A percentile compares a stretch with the other conserved stretches of the same genome.
Evolutionary conservation across 2,113 vertebrate genomes (phyloP).

Genomic region (Pteropus alecto): DNA sequence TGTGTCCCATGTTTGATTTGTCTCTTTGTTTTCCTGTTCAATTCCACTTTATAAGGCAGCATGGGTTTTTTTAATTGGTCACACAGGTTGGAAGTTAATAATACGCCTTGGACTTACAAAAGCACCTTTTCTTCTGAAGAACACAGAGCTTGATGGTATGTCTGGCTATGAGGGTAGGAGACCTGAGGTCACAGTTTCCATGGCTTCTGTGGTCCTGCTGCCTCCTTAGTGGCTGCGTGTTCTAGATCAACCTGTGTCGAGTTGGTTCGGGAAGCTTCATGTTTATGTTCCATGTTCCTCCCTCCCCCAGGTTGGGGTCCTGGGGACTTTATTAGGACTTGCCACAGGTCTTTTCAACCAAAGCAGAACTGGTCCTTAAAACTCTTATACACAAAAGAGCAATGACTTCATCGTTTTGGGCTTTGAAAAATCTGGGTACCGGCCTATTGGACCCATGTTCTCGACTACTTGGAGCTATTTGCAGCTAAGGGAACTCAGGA

Average conservation of each 20-base stretch:
- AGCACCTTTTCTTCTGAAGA: slow-evolving; percentile 11
- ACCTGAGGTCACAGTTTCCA: not conserved
- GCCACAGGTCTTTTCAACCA: not conserved
- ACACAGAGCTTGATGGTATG: too few relatives aligned
- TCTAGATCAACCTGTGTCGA: not conserved
- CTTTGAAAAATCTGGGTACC: not conserved
- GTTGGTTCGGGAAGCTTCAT: not conserved
- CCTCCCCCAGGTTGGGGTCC: not conserved
- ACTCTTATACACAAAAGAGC: not conserved
- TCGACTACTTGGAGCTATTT: not conserved
- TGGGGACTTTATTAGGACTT: not conserved
- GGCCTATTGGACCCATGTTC: not conserved
- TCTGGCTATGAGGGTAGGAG: not conserved
- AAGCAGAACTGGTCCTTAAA: not conserved
- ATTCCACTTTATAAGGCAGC: not conserved
- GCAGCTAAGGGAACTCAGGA: not conserved
- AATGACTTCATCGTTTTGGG: not conserved
- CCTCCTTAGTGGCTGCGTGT: not conserved
- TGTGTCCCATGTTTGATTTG: not conserved
- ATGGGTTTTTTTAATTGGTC: not conserved
- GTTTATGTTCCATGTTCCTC: not conserved
- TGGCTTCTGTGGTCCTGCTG: not conserved
- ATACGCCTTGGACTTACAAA: slow-evolving; percentile 6
- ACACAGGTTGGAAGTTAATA: not conserved
- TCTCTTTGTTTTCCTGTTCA: not conserved